Percentiles rank a stretch among this genome's conserved stretches.
Conservation (phyloP, 2,888 invertebrate species). For the Drosophila leonis region DNA sequence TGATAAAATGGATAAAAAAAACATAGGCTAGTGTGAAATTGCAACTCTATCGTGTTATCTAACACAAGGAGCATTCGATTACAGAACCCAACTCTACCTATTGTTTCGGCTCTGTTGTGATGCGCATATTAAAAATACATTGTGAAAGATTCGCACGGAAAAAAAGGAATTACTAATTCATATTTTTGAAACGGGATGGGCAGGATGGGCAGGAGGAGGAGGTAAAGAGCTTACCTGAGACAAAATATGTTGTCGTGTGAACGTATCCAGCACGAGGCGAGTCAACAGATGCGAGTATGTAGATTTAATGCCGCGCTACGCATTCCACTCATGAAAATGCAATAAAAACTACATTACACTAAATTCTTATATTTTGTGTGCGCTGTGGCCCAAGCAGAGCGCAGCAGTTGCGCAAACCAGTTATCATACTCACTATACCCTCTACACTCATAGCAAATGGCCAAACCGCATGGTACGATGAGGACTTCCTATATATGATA, state of each 20-base stretch:
- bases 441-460: not conserved
- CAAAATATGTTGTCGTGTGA: not conserved
- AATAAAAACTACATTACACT: conserved; percentile 75
- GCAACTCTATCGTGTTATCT: not conserved
- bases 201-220: not conserved
- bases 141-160: not conserved
- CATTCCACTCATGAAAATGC: conserved; percentile 70
- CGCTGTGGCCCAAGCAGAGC: not conserved
- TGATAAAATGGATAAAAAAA: too few species aligned
- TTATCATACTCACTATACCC: conserved; percentile 5
- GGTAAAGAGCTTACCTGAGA: not conserved
- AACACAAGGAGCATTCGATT: not conserved
- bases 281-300: conserved; percentile 21
- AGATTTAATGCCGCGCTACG: conserved; percentile 57
- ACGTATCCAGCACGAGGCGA: not conserved
- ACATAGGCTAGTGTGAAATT: too few species aligned
- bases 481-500: not conserved
- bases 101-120: not conserved
- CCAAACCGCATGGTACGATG: too few species aligned
- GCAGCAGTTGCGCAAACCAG: conserved; percentile 11
- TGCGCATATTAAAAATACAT: conserved; percentile 7
- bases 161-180: conserved; percentile 8
- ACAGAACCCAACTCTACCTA: not conserved
- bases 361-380: conserved; percentile 71
- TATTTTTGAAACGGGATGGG: not conserved